Evolutionary conservation across 2,113 vertebrate species (phyloP), one percentile per base, ranked within the genome.

Genomic region (Megatriorchis doriae): DNA sequence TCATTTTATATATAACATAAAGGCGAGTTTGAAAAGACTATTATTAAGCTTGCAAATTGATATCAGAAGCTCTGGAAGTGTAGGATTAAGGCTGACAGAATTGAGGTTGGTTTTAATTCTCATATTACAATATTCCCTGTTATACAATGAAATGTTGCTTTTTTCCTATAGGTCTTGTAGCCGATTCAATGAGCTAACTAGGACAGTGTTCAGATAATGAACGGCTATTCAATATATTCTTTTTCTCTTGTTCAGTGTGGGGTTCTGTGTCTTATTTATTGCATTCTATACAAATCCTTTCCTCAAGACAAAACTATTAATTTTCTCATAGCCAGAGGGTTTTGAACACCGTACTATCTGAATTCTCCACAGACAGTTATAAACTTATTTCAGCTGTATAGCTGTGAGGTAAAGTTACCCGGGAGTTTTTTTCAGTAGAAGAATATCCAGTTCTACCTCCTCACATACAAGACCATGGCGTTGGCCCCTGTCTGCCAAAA

Each of bases 201-300:
- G 10, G 36, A 15, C 14, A 65, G 4, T 31, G 15, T 68, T 80
- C 31, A 77, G 25, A 62, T 42, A 92, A 92, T n/a, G 45, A 80
- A 61, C 0, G 0, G 6, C 23, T 56, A 36, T 15, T 56, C 36
- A 78, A 31, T 45, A 38, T 19, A 19, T 47, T 42, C 0, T 75
- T 83, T 71, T 83, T n/a, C 26, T 59, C 38, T 67, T 73, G 8
- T 53, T 88, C 13, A 10, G 4, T 75, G 16, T n/a, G 42, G 18
- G 17, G 12, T 88, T 83, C 71, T 66, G 16, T 65, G 11, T 56
- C 0, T 3, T 88, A 75, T 82, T 94, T 90, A 78, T 71, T 68
- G 23, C 25, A 38, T 40, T 17, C 14, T 13, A 21, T 52, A 68
- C 20, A 72, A 75, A 47, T 80, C 9, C 11, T 62, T 92, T 90